Base-by-base conservation (phyloP, 2,113 vertebrate genomes). In the Gymnarchus niloticus region DNA sequence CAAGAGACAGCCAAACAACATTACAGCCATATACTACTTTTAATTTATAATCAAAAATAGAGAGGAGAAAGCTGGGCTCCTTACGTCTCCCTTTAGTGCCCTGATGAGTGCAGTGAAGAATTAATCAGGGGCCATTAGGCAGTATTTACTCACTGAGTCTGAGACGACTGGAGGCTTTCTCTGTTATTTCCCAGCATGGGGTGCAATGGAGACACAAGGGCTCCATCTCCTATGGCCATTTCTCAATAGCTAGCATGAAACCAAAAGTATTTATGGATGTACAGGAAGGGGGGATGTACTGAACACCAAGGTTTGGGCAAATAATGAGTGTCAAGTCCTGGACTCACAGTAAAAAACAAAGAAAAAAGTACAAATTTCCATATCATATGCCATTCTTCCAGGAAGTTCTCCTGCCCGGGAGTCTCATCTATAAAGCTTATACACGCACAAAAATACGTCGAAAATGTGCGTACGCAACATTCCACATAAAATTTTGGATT, bases 51-150 rank as follows among this genome's bases (percentile, higher is more conserved):
- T 99, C 98, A 99, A 97, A 98, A 95, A 95, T 94, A 95, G 94
- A 93, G 95, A 96, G 82, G 41, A 92, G 41, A 83, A 83, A 83
- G 95, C 92, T 93, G 94, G 94, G 96, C 96, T 96, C 96, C 97
- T 98, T 98, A 97, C 95, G 93, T 97, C 95, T 96, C 95, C 96
- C 96, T 97, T 97, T 94, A 95, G 96, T 95, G 93, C 93, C 95
- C 96, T 96, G 95, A 98, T 97, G 96, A 98, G 96, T 97, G 97
- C 97, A 96, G 96, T 97, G 97, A 95, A 96, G 96, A 97, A 98
- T 97, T 99, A 98, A 99, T 99, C 98, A 99, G 97, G 97, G 96
- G 97, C 97, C 97, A 99, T 99, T 99, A 99, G 96, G 95, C 96
- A 92, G 93, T 95, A 95, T 95, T 95, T 95, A 95, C 92, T 93